phyloP scores from a whole-genome alignment of 2,113 vertebrate genomes.

The Alosa alosa region DNA sequence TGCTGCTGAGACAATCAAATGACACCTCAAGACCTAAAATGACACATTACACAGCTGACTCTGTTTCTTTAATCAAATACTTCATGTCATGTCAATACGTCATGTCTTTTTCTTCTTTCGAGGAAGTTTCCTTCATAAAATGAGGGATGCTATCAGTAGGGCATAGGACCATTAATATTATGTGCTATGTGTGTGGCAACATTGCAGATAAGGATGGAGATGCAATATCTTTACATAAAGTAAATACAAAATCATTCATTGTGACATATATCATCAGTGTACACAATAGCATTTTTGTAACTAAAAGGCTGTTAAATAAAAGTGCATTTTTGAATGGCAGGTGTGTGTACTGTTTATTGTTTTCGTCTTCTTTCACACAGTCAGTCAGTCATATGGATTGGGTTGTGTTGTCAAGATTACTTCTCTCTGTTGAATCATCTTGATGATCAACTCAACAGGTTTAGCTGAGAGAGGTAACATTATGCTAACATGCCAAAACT shows the following conservation, averaged over 20 bases:
- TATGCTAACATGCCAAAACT: neutral
- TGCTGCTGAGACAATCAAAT: constrained; percentile 11
- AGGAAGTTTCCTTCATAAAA: neutral
- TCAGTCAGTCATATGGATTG: neutral
- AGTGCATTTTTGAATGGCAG: constrained; percentile 28
- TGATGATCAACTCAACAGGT: neutral
- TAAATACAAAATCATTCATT: constrained; percentile 13
- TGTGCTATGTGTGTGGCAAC: neutral
- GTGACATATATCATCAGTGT: constrained; percentile 16
- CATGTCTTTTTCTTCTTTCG: neutral
- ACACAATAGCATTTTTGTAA: constrained; percentile 15
- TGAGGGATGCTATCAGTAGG: neutral
- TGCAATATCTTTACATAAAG: neutral
- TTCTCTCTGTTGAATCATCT: neutral
- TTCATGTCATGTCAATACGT: neutral
- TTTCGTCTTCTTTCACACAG: constrained; percentile 6
- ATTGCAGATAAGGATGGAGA: neutral
- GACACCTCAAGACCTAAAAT: neutral
- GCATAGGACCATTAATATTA: neutral
- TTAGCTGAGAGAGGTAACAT: neutral
- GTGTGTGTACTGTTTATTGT: neutral
- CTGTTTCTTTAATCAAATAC: neutral
- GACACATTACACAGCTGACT: neutral
- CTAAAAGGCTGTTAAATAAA: constrained; percentile 26
- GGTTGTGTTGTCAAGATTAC: neutral